These are phyloP conservation scores for Apodemus agrarius DNA, from an alignment of 2,797 vertebrate genomes.

Conservation along the genomic window DNA sequence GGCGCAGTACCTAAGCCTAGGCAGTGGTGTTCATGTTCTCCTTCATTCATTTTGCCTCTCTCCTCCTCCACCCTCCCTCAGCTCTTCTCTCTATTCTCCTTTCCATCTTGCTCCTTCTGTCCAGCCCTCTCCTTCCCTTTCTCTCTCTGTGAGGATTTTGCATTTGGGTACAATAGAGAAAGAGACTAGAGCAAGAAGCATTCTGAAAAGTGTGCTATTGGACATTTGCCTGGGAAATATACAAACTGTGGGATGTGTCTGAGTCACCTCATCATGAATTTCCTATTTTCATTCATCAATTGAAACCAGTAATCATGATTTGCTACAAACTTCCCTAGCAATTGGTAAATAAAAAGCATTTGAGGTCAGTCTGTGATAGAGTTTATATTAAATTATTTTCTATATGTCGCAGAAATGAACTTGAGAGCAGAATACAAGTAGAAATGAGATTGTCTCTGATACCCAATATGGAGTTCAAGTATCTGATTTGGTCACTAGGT, in stretches of 20 bases:
- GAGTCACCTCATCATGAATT: background rate
- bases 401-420: slow-evolving; percentile 9
- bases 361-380: background rate
- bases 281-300: background rate
- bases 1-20: background rate
- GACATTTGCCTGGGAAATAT: background rate
- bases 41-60: background rate
- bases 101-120: background rate
- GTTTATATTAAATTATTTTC: background rate
- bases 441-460: background rate
- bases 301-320: background rate
- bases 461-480: background rate
- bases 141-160: background rate
- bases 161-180: background rate
- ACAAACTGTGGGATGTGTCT: background rate
- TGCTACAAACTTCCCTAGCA: background rate
- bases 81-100: background rate
- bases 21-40: background rate
- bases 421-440: background rate
- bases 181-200: background rate
- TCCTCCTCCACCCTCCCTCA: background rate
- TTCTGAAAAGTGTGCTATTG: background rate
- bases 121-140: background rate
- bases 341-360: slow-evolving; percentile 23
- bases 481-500: background rate